Base-by-base conservation (phyloP, 1,140 invertebrate genomes). In the Heliconius eleuchia region DNA sequence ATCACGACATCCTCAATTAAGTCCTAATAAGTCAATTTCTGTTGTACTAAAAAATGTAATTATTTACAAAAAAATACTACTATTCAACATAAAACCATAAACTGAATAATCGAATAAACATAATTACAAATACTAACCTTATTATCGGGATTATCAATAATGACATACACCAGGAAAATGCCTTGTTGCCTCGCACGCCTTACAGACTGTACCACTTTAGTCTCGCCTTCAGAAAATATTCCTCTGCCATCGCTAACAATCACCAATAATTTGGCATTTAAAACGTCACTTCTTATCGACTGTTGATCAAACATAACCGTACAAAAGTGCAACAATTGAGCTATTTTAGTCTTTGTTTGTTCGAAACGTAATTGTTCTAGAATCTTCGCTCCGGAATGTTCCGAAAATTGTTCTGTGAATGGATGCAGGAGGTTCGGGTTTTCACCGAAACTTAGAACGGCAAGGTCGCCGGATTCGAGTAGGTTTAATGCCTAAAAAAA, bases 181-280 rank as follows among this genome's bases (percentile, higher is more conserved):
- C 97, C 96, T 34, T 96, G 95, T 72, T 98, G 95, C 81, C 96
- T 96, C 6, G 98, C 98, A 86, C 96, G 95, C 84, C 98, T 95
- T 1, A 99, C 97, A 2, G 98, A 97, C 79, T 96, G 96, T 74
- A 96, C 95, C 0, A 99, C 97, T 60, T 94, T 95, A 1, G 97
- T 96, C 83, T 96, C 96, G 6, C 98, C 99, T 91, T 99, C 98
- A n/a, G 97, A 97, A 92, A 98, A 98, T 71, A 99, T 96, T 2
- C 98, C 98, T 72, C 98, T 96, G 0, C 99, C 99, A 95, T 99
- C 99, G 60, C 98, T 99, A 8, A 99, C 95, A 42, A 99, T 96
- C 18, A 99, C 94, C 76, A 99, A 91, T 13, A 99, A 93, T 95
- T 99, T 99, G 13, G 95, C 95, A 80, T 96, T 96, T 3, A 95